Percentiles rank a stretch among this genome's conserved stretches.
phyloP scores from a whole-genome alignment of 92 coral and sea anemone genomes.

The Heliopora coerulea region DNA sequence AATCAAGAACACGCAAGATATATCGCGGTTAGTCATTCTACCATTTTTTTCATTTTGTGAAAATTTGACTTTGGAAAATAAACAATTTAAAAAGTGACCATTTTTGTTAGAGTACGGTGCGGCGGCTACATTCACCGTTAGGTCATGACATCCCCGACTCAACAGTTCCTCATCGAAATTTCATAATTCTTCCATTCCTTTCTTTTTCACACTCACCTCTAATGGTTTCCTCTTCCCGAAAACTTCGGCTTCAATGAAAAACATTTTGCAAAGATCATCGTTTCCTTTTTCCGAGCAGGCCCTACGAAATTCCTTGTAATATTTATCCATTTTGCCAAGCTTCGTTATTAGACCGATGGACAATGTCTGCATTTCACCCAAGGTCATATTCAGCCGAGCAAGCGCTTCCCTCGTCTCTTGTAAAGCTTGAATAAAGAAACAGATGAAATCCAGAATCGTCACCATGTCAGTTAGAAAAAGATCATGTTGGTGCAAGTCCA shows the following conservation, averaged over 20 bases:
- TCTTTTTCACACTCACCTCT: not conserved
- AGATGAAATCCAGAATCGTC: not conserved
- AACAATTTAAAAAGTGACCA: no score
- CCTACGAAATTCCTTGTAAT: constrained; percentile 23
- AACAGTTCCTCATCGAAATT: no score
- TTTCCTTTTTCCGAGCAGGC: not conserved
- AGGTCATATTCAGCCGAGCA: not conserved
- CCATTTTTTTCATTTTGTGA: no score
- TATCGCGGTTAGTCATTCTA: no score
- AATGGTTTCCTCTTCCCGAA: not conserved
- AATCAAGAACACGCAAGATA: no score
- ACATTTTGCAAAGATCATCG: constrained; percentile 2
- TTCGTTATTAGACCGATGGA: constrained; percentile 11
- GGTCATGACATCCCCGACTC: no score
- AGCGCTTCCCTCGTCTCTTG: constrained; percentile 19
- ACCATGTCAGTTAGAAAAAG: no score
- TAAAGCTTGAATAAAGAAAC: not conserved
- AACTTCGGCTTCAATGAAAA: constrained; percentile 17
- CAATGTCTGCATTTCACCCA: constrained; percentile 11
- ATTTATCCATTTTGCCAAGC: constrained; percentile 20
- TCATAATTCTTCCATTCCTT: not conserved
- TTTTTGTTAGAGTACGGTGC: no score
- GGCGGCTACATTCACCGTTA: no score
- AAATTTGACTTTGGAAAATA: no score
- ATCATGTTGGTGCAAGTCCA: no score